phyloP scores from a whole-genome alignment of 2,888 invertebrate species.

The Eristalinus sepulchralis region DNA sequence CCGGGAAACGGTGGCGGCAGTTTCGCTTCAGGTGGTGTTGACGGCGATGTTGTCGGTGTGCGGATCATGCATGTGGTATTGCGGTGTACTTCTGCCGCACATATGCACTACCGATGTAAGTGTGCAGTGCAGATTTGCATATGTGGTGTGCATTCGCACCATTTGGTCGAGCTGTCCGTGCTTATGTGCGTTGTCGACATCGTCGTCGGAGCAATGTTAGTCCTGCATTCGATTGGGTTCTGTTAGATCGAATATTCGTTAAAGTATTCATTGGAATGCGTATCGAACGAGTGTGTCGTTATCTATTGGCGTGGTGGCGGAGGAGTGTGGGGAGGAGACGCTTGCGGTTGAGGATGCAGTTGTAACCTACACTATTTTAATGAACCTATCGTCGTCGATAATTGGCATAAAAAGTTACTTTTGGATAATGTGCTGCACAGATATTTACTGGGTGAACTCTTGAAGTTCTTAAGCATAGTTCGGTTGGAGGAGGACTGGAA shows the following conservation, averaged over 20 bases:
- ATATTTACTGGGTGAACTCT: neutral
- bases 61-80: constrained; percentile 39
- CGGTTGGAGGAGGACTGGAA: neutral
- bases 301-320: neutral
- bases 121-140: constrained; percentile 55
- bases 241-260: constrained; percentile 51
- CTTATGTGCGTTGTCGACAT: neutral
- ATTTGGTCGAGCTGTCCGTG: constrained; percentile 41
- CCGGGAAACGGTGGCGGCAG: neutral
- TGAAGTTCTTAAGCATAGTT: neutral
- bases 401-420: neutral
- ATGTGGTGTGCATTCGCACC: constrained; percentile 56
- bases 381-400: neutral
- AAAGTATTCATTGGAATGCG: constrained; percentile 31
- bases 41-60: constrained; percentile 42
- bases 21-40: constrained; percentile 57
- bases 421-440: neutral
- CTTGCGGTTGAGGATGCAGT: neutral
- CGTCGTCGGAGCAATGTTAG: constrained; percentile 13
- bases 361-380: neutral
- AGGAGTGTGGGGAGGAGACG: neutral
- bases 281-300: constrained; percentile 4
- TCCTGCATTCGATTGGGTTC: constrained; percentile 44
- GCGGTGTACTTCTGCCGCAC: constrained; percentile 22
- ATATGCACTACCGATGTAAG: constrained; percentile 11